Conservation (phyloP, 92 coral and sea anemone genomes). For the Epizoanthus illoricatus region DNA sequence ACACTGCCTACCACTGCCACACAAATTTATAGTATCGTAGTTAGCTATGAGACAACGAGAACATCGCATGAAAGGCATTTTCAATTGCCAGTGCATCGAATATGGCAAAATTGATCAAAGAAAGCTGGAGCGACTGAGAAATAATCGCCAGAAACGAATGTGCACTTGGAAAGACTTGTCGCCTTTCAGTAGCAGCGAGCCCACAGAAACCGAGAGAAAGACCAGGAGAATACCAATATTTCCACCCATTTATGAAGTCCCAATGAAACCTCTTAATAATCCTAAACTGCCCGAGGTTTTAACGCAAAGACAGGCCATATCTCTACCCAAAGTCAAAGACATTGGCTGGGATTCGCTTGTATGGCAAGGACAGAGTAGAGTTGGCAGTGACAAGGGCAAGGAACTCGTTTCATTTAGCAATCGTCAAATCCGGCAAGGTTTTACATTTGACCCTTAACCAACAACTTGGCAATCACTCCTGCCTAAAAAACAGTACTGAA, state of each 20-base stretch:
- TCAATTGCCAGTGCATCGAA: conserved; percentile 25
- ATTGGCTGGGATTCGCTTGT: not conserved
- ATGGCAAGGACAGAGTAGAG: not conserved
- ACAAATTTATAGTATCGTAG: not conserved
- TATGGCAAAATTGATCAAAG: conserved; percentile 33
- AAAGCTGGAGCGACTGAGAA: conserved; percentile 17
- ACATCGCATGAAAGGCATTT: not conserved
- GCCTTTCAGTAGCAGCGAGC: conserved; percentile 14
- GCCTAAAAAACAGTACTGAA: not conserved
- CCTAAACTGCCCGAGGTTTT: not conserved
- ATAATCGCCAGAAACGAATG: conserved; percentile 8
- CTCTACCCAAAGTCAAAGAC: not conserved
- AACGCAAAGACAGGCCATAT: not conserved
- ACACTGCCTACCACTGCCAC: too few species aligned
- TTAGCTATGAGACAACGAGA: not conserved
- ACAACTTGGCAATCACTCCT: not conserved
- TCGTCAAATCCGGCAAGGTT: not conserved
- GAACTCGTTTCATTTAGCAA: not conserved
- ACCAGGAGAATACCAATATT: not conserved
- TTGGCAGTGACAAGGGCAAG: not conserved
- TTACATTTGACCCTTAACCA: not conserved
- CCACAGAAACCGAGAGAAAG: not conserved
- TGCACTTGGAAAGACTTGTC: conserved; percentile 12
- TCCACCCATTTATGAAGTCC: conserved; percentile 8
- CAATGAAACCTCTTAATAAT: not conserved